Conservation (phyloP, 2,113 vertebrate genomes). For the Gambusia affinis region DNA sequence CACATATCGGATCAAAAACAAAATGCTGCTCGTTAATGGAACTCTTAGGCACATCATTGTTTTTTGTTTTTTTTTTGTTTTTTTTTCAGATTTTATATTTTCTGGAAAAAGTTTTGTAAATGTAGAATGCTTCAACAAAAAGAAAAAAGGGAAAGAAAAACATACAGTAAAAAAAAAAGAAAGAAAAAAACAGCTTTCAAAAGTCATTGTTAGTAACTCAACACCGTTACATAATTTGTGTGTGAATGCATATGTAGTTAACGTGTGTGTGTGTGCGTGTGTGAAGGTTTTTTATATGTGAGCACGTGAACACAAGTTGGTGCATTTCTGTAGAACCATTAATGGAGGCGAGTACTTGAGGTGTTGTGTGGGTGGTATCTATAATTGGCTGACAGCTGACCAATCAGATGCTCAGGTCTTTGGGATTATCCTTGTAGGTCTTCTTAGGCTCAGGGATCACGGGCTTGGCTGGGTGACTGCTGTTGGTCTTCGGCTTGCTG, state of each 20-base stretch:
- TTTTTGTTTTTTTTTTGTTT: constrained; percentile 74
- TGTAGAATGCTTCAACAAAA: constrained; percentile 72
- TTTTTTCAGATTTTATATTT: constrained; percentile 82
- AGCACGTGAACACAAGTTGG: constrained; percentile 33
- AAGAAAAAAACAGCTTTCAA: constrained; percentile 58
- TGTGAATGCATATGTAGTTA: constrained; percentile 14
- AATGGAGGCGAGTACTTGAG: constrained; percentile 56
- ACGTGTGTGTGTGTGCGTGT: constrained; percentile 3
- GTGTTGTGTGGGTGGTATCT: constrained; percentile 50
- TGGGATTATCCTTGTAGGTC: constrained; percentile 92
- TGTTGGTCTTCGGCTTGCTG: constrained; percentile 73
- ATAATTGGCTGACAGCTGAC: constrained; percentile 43
- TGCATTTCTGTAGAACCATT: constrained; percentile 50
- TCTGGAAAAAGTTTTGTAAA: constrained; percentile 77
- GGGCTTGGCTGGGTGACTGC: constrained; percentile 67
- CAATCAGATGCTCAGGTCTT: constrained; percentile 96
- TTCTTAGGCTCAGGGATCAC: constrained; percentile 83
- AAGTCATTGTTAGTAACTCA: constrained; percentile 73
- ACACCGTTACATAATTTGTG: constrained; percentile 61
- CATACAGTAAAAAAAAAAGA: constrained; percentile 54
- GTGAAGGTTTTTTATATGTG: neutral
- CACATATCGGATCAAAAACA: constrained; percentile 67
- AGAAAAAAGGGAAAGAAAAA: constrained; percentile 16
- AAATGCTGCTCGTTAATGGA: constrained; percentile 72
- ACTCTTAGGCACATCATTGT: constrained; percentile 87